These are phyloP conservation scores for Girardinichthys multiradiatus DNA, from an alignment of 2,113 vertebrate genomes.

Conservation along the genomic window DNA sequence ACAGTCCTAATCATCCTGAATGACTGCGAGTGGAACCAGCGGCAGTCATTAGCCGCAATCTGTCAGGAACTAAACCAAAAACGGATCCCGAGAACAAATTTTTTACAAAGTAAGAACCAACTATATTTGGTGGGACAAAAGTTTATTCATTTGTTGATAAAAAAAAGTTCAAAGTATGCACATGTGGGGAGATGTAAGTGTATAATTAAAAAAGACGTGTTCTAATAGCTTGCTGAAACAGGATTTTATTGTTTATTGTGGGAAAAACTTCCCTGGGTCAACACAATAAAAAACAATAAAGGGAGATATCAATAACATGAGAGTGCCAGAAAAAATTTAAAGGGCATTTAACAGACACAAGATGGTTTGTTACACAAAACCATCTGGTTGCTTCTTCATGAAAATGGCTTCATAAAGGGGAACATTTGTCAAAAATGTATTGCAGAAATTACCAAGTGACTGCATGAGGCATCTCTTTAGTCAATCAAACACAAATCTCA, in stretches of 20 bases:
- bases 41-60: constrained; percentile 67
- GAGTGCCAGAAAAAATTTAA: constrained; percentile 39
- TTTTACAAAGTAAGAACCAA: not conserved
- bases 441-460: not conserved
- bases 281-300: constrained; percentile 2
- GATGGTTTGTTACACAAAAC: not conserved
- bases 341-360: constrained; percentile 25
- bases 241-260: not conserved
- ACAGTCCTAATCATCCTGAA: constrained; percentile 63
- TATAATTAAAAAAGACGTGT: not conserved
- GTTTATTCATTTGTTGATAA: not conserved
- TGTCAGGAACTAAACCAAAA: constrained; percentile 44
- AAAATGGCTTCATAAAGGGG: not conserved
- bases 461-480: not conserved
- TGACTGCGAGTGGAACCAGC: constrained; percentile 54
- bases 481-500: not conserved
- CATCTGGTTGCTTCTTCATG: constrained; percentile 1
- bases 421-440: not conserved
- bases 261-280: constrained; percentile 11
- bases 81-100: constrained; percentile 48
- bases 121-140: not conserved
- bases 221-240: not conserved
- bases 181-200: not conserved
- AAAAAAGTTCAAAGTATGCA: not conserved
- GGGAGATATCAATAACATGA: not conserved